phyloP scores from a whole-genome alignment of 2,113 vertebrate genomes.

The Rafetus swinhoei region DNA sequence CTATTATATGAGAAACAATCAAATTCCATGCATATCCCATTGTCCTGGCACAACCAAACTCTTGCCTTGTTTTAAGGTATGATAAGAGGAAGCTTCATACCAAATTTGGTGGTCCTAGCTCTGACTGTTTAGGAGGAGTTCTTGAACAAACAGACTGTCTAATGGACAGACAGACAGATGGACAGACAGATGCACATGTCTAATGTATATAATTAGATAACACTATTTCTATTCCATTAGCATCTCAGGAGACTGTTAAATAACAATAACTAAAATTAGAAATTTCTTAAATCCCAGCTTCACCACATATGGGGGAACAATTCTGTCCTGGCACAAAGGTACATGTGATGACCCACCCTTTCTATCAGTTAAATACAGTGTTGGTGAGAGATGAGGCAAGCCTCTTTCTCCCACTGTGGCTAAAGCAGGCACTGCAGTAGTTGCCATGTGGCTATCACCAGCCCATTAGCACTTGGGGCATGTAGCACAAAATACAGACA shows the following conservation, averaged over 20 bases:
- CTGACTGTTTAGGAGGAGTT: too few species aligned
- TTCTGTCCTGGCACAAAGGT: neutral
- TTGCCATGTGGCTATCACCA: neutral
- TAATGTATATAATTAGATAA: too few species aligned
- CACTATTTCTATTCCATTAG: too few species aligned
- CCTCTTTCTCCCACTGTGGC: neutral
- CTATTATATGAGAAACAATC: too few species aligned
- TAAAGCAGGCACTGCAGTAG: neutral
- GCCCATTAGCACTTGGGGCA: neutral
- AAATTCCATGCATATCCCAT: too few species aligned
- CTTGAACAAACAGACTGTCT: too few species aligned
- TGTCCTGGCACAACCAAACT: too few species aligned
- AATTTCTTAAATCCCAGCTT: slow-evolving; percentile 27
- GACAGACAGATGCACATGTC: too few species aligned
- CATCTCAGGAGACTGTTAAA: neutral
- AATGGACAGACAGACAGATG: too few species aligned
- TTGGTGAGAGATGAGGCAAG: slow-evolving; percentile 9
- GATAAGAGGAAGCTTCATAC: too few species aligned
- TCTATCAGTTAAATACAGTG: neutral
- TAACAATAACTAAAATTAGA: neutral
- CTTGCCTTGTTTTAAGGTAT: too few species aligned
- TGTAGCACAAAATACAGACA: neutral
- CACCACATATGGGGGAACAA: neutral
- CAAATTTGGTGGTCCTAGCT: too few species aligned
- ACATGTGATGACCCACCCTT: slow-evolving; percentile 12